These are phyloP conservation scores for Lacanobia wlatinum DNA, from an alignment of 2,888 invertebrate species.

Conservation along the genomic window DNA sequence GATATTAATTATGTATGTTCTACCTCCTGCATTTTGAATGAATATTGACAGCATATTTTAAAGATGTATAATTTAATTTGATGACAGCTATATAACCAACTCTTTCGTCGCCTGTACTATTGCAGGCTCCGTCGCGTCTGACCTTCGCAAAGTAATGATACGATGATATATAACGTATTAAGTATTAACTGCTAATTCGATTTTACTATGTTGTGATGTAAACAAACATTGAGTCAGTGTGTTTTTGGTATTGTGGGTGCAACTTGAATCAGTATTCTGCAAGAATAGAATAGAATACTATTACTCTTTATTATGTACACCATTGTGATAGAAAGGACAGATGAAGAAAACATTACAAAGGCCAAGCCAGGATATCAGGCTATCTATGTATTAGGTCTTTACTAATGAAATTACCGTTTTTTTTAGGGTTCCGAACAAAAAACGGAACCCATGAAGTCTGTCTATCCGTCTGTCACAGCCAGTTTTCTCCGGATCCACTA, in stretches of 20 bases:
- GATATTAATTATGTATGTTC: not conserved
- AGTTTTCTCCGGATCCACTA: too few relatives aligned
- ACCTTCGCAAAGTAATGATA: constrained; percentile 70
- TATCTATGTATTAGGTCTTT: too few relatives aligned
- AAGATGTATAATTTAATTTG: not conserved
- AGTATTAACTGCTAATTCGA: constrained; percentile 36
- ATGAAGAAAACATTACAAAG: too few relatives aligned
- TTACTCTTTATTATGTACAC: too few relatives aligned
- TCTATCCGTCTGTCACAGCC: too few relatives aligned
- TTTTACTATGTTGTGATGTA: constrained; percentile 32
- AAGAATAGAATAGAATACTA: too few relatives aligned
- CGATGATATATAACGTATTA: constrained; percentile 21
- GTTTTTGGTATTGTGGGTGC: constrained; percentile 20
- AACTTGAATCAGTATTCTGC: not conserved
- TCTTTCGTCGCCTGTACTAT: constrained; percentile 6
- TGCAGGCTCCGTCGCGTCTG: constrained; percentile 59
- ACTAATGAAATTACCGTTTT: too few relatives aligned
- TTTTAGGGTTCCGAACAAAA: too few relatives aligned
- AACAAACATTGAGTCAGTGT: constrained; percentile 30
- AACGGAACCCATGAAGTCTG: too few relatives aligned
- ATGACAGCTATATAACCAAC: not conserved
- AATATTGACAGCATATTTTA: not conserved
- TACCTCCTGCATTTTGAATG: not conserved
- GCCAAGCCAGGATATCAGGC: too few relatives aligned
- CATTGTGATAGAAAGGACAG: too few relatives aligned